Base-by-base conservation (phyloP, 2,113 vertebrate genomes). In the Xerus inauris region DNA sequence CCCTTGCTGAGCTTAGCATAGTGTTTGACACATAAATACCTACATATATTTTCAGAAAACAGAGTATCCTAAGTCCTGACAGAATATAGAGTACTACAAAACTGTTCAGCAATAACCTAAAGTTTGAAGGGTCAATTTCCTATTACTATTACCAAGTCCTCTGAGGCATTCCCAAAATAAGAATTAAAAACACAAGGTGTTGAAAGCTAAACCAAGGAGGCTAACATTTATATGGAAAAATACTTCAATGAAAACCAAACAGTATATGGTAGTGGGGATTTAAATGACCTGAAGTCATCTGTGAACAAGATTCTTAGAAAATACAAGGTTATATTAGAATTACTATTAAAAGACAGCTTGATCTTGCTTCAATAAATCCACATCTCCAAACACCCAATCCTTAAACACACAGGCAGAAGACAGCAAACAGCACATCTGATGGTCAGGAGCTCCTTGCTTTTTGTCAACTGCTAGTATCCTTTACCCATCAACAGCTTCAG, bases 221-320 rank as follows among this genome's bases (percentile, higher is more conserved):
- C 14, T 38, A 75, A n/a, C 72, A 84, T 86, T 85, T 82, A 49
- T 71, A 87, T 76, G 86, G 40, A 71, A 54, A 79, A 81, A n/a
- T 38, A 94, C 24, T 64, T 94, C 67, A 65, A n/a, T 59, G 45
- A 88, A 97, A 96, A 94, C 35, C 30, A 77, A 91, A 35, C 20
- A 69, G 81, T 49, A 67, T 20, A 54, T 24, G 49, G 32, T 82
- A 12, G 22, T 73, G 72, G 30, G 9, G 10, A 88, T 54, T 71
- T 51, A 42, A 92, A 42, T 6, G 5, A 67, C 64, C 28, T 89
- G 67, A 89, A 67, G 72, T 45, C 75, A 91, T 22, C 32, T 17
- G 32, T 17, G 17, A 91, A 54, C 5, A 54, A 54, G 75, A 45
- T 84, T 67, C 82, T 77, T 87, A 84, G 12, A 64, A 77, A 93